Conservation (phyloP, 1,140 invertebrate species). For the Drosophila nasuta region DNA sequence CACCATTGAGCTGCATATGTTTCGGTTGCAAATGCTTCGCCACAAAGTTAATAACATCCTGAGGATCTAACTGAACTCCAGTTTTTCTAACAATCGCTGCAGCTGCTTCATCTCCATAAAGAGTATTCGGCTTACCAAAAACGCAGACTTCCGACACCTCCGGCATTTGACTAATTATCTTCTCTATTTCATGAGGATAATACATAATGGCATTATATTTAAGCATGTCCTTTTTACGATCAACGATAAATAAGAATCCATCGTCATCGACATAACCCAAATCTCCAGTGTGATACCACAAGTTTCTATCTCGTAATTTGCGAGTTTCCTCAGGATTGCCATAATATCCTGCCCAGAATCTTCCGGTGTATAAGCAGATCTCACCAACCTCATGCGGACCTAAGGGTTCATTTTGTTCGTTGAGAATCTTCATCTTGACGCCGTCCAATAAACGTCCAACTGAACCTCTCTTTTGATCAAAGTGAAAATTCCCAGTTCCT, state of each 20-base stretch:
- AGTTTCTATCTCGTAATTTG: background rate
- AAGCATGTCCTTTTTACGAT: conserved; percentile 12
- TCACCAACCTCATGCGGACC: conserved; percentile 11
- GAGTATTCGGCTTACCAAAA: background rate
- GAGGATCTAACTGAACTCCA: background rate
- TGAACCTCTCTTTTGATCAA: background rate
- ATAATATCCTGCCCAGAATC: conserved; percentile 8
- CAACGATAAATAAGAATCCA: conserved; percentile 1
- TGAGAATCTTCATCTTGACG: conserved; percentile 3
- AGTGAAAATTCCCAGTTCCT: background rate
- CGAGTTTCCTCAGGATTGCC: conserved; percentile 8
- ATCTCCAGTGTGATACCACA: conserved; percentile 12
- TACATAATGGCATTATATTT: background rate
- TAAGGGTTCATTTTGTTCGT: background rate
- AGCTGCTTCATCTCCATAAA: conserved; percentile 2
- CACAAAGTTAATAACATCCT: conserved; percentile 7
- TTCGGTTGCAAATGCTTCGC: background rate
- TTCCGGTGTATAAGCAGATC: background rate
- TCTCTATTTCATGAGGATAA: conserved; percentile 12
- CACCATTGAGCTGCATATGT: background rate
- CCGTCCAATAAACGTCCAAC: background rate
- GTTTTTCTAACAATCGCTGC: conserved; percentile 1
- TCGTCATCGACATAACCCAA: conserved; percentile 14
- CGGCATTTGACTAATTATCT: background rate
- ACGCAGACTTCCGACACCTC: conserved; percentile 11